Evolutionary conservation across 2,888 invertebrate species (phyloP).

Genomic region (Chirona hameri): DNA sequence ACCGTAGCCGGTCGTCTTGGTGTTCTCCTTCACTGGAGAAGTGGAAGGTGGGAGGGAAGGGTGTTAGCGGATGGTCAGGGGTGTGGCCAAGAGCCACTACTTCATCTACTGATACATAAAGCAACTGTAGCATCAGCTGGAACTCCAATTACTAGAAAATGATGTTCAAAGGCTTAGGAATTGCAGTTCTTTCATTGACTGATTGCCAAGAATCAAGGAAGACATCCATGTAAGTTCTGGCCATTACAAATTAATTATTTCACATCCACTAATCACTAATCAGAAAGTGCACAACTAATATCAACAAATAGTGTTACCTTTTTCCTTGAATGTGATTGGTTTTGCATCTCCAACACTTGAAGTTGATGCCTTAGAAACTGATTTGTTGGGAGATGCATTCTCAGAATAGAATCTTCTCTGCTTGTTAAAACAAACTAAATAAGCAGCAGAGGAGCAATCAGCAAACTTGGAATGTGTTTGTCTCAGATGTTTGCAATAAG

Average conservation of each 20-base stretch:
- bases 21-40: slow-evolving; percentile 74
- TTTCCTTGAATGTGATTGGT: slow-evolving; percentile 6
- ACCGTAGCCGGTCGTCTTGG: slow-evolving; percentile 81
- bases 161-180: too few species aligned
- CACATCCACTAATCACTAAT: not conserved
- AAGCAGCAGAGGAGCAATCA: not conserved
- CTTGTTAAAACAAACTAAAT: not conserved
- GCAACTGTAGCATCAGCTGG: too few species aligned
- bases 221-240: not conserved
- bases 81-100: too few species aligned
- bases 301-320: not conserved
- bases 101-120: too few species aligned
- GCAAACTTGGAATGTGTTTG: not conserved
- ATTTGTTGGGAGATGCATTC: too few species aligned
- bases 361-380: not conserved
- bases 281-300: not conserved
- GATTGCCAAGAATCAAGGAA: too few species aligned
- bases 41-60: not conserved
- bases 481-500: not conserved
- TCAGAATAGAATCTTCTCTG: not conserved
- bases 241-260: not conserved
- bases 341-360: not conserved
- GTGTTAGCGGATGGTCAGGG: not conserved
- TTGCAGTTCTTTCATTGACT: too few species aligned
- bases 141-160: too few species aligned